Evolutionary conservation across 2,113 vertebrate species (phyloP).

Genomic region (Bujurquina vittata): DNA sequence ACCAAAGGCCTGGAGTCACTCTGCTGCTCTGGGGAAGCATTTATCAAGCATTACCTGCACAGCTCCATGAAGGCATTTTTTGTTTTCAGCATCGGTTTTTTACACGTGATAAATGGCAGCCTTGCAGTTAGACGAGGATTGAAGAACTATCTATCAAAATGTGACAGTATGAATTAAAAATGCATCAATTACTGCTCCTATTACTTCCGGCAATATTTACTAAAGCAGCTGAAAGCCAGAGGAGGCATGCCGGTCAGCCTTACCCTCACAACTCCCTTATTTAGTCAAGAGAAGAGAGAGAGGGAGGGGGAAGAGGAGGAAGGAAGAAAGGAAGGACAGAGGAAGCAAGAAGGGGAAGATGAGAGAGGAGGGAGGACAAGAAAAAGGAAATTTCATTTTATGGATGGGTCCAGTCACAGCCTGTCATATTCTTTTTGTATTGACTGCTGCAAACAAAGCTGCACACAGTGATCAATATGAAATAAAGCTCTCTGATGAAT

Average conservation of each 20-base stretch:
- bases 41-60: constrained; percentile 35
- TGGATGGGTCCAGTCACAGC: constrained; percentile 5
- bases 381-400: constrained; percentile 14
- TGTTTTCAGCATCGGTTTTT: constrained; percentile 17
- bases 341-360: neutral
- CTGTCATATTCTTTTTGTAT: constrained; percentile 1
- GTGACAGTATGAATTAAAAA: constrained; percentile 57
- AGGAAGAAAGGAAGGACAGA: neutral
- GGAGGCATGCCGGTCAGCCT: constrained; percentile 42
- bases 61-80: neutral
- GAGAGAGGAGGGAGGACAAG: neutral
- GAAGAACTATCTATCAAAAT: constrained; percentile 41
- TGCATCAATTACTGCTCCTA: constrained; percentile 30
- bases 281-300: constrained; percentile 71
- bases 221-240: constrained; percentile 30
- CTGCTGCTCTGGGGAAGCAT: constrained; percentile 7
- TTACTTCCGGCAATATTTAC: constrained; percentile 35
- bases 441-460: neutral
- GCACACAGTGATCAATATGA: neutral
- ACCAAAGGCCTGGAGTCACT: neutral
- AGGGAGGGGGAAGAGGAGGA: neutral
- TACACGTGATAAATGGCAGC: constrained; percentile 44
- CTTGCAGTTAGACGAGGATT: constrained; percentile 22
- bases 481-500: neutral
- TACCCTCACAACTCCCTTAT: constrained; percentile 72